These are phyloP conservation scores for Sialis lutaria DNA, from an alignment of 2,888 invertebrate genomes.

Conservation along the genomic window DNA sequence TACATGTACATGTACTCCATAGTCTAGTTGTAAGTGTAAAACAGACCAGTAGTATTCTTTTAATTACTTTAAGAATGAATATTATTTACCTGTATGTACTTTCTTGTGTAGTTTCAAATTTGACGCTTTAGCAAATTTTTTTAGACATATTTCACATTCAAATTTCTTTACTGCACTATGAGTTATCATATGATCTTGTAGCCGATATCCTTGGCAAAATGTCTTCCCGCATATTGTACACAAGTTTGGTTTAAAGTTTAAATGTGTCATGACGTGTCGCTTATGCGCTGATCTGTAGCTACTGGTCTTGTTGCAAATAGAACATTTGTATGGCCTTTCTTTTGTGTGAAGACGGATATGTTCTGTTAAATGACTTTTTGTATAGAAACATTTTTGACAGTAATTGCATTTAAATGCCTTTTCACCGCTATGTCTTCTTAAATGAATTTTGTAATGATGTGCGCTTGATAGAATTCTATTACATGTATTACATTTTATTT, in stretches of 20 bases:
- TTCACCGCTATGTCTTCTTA: constrained; percentile 6
- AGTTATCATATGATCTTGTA: constrained; percentile 15
- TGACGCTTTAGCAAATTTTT: constrained; percentile 13
- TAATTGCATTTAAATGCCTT: constrained; percentile 9
- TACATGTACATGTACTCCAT: too few species aligned
- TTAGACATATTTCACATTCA: constrained; percentile 14
- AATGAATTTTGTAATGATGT: constrained; percentile 7
- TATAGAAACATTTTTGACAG: constrained; percentile 11
- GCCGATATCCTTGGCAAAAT: constrained; percentile 13
- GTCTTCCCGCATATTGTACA: constrained; percentile 16
- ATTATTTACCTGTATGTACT: constrained; percentile 11
- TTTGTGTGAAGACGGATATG: constrained; percentile 10
- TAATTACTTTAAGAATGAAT: constrained; percentile 7
- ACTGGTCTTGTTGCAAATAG: constrained; percentile 12
- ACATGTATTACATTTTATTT: constrained; percentile 4
- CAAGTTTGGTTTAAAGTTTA: constrained; percentile 11
- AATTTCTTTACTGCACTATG: constrained; percentile 14
- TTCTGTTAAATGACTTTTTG: constrained; percentile 10
- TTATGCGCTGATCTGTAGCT: constrained; percentile 11
- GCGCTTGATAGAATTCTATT: constrained; percentile 4
- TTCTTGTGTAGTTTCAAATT: constrained; percentile 15
- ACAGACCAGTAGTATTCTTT: not conserved
- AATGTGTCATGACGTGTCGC: constrained; percentile 13
- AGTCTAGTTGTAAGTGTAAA: too few species aligned
- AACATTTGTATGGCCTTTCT: constrained; percentile 11